Evolutionary conservation across 2,113 vertebrate species (phyloP), one percentile per base, ranked within the genome.

Genomic region (Brachypteracias leptosomus): DNA sequence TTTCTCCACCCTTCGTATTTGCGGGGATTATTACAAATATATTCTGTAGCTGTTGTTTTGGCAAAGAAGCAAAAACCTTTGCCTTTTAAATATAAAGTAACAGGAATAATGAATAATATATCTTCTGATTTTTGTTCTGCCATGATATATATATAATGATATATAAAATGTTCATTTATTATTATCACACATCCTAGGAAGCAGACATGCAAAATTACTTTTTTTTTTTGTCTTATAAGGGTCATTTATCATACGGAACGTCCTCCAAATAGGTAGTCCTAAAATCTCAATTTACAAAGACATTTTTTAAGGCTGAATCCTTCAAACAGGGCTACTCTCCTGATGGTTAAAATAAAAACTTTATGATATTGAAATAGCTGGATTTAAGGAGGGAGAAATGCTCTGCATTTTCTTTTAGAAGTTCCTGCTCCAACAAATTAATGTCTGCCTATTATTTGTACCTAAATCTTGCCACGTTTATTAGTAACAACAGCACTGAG

Each of bases 101-200:
- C 76, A 66, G 83, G 71, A 97, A 91, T 94, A 87, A 89, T 62
- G 96, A 95, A 94, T 97, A 91, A 94, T 73, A 71, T 47, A 94
- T 95, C 92, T 97, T 95, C 40, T 72, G 91, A 88, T 86, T 93
- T 95, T 72, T 68, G 68, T 74, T 94, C 94, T 94, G 80, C 59
- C 88, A 68, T 68, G 90, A 88, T 71, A 83, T 95, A 95, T 97
- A 95, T 76, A 94, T 92, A 94, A 96, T 92, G 96, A 94, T 97
- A 97, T 96, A 97, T 97, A 96, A 96, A 97, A 96, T 74, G 95
- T 96, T 96, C 96, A 97, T 96, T 96, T 97, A 96, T 97, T 97
- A 97, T 90, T 96, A 93, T 95, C 94, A 93, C 93, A 96, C 67
- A 92, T 96, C 91, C 90, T 73, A 91, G 92, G 87, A 87, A 97